Evolutionary conservation across 1,140 invertebrate genomes (phyloP), one percentile per base, ranked within the genome.

Genomic region (Zaprionus africanus): DNA sequence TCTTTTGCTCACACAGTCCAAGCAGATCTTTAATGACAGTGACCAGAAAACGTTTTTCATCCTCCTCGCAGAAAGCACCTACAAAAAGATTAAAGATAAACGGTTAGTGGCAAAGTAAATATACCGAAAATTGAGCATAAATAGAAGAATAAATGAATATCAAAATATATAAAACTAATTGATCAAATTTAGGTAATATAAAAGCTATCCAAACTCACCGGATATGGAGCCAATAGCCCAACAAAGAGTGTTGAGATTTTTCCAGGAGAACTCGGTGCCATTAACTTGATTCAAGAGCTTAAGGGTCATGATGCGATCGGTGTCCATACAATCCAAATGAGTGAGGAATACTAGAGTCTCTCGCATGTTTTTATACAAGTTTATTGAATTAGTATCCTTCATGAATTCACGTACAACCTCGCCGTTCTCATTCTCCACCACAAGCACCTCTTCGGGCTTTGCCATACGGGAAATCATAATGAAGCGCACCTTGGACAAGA

Each of bases 401-500:
- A 99, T 99, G 92, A 99, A 99, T 93, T 99, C 99, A 57, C 99
- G 94, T 2, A 99, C 99, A 61, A 99, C 99, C 94, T 99, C 99
- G 28, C 99, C 99, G 93, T 99, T 99, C 93, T 99, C 99, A 95
- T 99, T 99, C 93, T 99, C 99, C n/a, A 99, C 99, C 62, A 99
- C 98, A n/a, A 99, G 94, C 6, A 99, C 99, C 94, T 99, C 99
- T 93, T 99, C 99, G 0, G 99, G 99, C 93, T 99, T 99, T 1
- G 99, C 99, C 99, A 99, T 99, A 81, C 99, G 95, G 51, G 97
- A 98, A 62, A 99, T 99, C 98, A 99, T 99, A 24, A 99, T 98
- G 81, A 97, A 97, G n/a, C 99, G 95, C 15, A 99, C 96, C 94
- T 97, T 97, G 51, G 97, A 97, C 13, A 99, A 93, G 62, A 98